Evolutionary conservation across 2,113 vertebrate species (phyloP).

Genomic region (Pholis gunnellus): DNA sequence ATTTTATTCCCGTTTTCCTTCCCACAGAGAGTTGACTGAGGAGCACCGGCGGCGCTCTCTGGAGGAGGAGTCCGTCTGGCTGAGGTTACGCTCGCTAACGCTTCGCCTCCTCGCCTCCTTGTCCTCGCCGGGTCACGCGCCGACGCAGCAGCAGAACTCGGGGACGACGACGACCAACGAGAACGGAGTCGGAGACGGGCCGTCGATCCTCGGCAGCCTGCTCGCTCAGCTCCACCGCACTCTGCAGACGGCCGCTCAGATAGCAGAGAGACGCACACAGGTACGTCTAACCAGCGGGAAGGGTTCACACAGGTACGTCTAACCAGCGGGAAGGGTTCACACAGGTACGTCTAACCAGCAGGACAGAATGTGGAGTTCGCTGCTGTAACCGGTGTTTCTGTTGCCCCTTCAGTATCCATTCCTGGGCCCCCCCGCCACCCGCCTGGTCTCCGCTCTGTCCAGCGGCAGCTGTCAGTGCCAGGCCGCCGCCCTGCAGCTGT

Average conservation of each 20-base stretch:
- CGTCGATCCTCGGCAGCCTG: constrained; percentile 84
- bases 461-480: constrained; percentile 94
- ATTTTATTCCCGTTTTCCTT: too few relatives aligned
- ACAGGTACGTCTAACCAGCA: constrained; percentile 68
- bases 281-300: constrained; percentile 1
- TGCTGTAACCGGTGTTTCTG: not conserved
- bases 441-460: constrained; percentile 89
- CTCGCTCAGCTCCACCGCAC: constrained; percentile 89
- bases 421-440: constrained; percentile 93
- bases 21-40: constrained; percentile 88
- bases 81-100: constrained; percentile 92
- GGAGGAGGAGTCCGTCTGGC: constrained; percentile 93
- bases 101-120: constrained; percentile 90
- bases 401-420: constrained; percentile 89
- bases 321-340: constrained; percentile 23
- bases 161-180: constrained; percentile 86
- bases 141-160: constrained; percentile 89
- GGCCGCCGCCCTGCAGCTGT: constrained; percentile 90
- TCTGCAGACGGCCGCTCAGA: constrained; percentile 86
- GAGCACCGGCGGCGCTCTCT: constrained; percentile 90
- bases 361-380: not conserved
- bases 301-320: too few relatives aligned
- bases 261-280: constrained; percentile 87
- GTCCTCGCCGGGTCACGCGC: constrained; percentile 82
- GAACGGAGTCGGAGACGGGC: constrained; percentile 91